These are phyloP conservation scores for Chaetops frenatus DNA, from an alignment of 2,113 vertebrate genomes.

Conservation along the genomic window DNA sequence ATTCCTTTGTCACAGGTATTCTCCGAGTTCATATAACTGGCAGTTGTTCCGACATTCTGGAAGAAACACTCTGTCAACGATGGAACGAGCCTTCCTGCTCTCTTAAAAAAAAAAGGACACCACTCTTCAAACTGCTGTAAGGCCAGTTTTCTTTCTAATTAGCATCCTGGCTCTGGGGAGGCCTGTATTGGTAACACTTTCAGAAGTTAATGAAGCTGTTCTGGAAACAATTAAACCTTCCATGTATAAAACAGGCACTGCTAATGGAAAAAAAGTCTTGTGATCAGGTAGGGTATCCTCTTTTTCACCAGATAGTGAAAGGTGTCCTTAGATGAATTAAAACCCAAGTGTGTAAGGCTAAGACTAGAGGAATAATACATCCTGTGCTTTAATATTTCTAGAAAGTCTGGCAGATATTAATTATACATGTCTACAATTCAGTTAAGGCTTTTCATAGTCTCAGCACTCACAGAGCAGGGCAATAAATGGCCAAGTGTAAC, in stretches of 20 bases:
- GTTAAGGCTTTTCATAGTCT: background rate
- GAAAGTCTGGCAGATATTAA: background rate
- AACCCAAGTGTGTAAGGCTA: background rate
- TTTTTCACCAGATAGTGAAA: slow-evolving; percentile 11
- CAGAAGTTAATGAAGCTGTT: slow-evolving; percentile 61
- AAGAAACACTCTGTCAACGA: background rate
- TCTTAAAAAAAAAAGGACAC: slow-evolving; percentile 22
- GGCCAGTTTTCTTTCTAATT: slow-evolving; percentile 61
- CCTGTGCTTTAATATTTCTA: background rate
- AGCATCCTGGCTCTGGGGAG: slow-evolving; percentile 45
- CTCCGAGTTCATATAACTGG: background rate
- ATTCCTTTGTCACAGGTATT: slow-evolving; percentile 11
- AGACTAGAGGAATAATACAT: background rate
- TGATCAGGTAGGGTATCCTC: background rate
- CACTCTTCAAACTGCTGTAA: slow-evolving; percentile 12
- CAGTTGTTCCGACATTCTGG: background rate
- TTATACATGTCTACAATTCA: background rate
- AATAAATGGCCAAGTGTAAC: background rate
- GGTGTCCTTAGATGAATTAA: slow-evolving; percentile 39
- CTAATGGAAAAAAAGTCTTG: slow-evolving; percentile 30
- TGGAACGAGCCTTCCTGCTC: background rate
- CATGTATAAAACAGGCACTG: slow-evolving; percentile 20
- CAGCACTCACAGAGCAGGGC: background rate
- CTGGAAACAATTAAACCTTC: slow-evolving; percentile 56
- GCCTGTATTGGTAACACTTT: slow-evolving; percentile 41